Evolutionary conservation across 2,888 invertebrate species (phyloP).

Genomic region (Cistogaster globosa): DNA sequence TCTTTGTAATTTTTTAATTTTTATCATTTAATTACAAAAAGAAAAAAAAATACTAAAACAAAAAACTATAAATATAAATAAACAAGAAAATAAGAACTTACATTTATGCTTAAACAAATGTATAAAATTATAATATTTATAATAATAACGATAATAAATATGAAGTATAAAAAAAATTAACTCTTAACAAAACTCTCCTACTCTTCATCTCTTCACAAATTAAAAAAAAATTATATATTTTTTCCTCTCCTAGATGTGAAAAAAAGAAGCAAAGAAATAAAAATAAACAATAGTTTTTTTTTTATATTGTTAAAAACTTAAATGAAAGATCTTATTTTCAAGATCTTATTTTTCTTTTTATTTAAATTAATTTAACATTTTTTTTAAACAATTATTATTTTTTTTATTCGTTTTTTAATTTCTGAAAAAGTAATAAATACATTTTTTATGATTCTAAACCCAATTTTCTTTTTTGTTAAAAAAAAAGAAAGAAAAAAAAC

Average conservation of each 20-base stretch:
- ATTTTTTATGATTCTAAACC: conserved; percentile 33
- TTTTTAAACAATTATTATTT: conserved; percentile 29
- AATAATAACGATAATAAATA: conserved; percentile 35
- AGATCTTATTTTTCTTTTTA: conserved; percentile 61
- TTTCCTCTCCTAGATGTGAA: conserved; percentile 59
- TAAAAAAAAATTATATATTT: conserved; percentile 15
- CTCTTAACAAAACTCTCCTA: conserved; percentile 59
- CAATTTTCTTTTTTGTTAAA: conserved; percentile 31
- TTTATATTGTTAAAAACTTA: conserved; percentile 57
- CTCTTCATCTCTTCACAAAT: conserved; percentile 70
- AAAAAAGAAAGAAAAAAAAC: background rate
- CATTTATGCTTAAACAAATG: conserved; percentile 68
- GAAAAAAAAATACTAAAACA: conserved; percentile 43
- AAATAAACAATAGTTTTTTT: conserved; percentile 57
- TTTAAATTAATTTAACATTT: conserved; percentile 44
- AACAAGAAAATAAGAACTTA: conserved; percentile 36
- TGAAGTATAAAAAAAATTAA: conserved; percentile 60
- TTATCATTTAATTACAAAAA: conserved; percentile 67
- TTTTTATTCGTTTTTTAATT: conserved; percentile 35
- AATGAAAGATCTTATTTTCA: conserved; percentile 73
- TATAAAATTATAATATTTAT: conserved; percentile 54
- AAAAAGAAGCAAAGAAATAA: conserved; percentile 24
- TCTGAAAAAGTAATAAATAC: conserved; percentile 43
- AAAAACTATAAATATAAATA: conserved; percentile 24
- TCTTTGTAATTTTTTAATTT: conserved; percentile 67